Evolutionary conservation across 2,797 vertebrate species (phyloP).

Genomic region (Trachurus trachurus): DNA sequence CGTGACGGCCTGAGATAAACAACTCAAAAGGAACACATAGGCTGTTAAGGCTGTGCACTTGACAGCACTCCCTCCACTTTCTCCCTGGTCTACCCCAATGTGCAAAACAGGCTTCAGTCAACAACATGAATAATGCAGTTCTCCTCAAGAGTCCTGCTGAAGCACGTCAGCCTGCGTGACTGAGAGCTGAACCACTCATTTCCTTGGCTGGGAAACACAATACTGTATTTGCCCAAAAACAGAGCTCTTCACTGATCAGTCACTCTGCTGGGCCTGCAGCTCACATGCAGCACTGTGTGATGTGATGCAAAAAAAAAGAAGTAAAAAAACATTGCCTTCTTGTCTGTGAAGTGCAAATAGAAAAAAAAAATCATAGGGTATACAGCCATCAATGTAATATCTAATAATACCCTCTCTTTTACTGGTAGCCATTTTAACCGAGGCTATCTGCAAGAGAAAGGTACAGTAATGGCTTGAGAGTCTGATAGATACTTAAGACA

Average conservation of each 20-base stretch:
- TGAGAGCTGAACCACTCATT: conserved; percentile 71
- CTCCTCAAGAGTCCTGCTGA: conserved; percentile 77
- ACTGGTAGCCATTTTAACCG: conserved; percentile 25
- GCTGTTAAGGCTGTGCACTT: conserved; percentile 26
- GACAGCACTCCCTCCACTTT: conserved; percentile 69
- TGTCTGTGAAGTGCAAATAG: conserved; percentile 12
- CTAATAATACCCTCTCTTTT: conserved; percentile 23
- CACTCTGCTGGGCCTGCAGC: conserved; percentile 31
- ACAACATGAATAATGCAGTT: conserved; percentile 86
- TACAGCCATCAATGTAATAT: conserved; percentile 25
- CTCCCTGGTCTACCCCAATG: conserved; percentile 63
- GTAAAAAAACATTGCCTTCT: neutral
- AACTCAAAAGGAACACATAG: neutral
- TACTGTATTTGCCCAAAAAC: conserved; percentile 61
- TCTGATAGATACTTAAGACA: conserved; percentile 73
- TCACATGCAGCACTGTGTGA: conserved; percentile 32
- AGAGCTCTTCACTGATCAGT: conserved; percentile 43
- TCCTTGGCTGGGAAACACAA: conserved; percentile 74
- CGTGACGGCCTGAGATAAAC: neutral
- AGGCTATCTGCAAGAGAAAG: conserved; percentile 28
- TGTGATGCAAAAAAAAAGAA: neutral
- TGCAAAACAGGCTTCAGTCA: conserved; percentile 80
- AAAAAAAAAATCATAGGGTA: conserved; percentile 14
- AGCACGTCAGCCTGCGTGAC: conserved; percentile 77
- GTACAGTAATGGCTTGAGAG: conserved; percentile 45